phyloP scores from a whole-genome alignment of 2,888 invertebrate species.

The Neoitamus cyanurus region DNA sequence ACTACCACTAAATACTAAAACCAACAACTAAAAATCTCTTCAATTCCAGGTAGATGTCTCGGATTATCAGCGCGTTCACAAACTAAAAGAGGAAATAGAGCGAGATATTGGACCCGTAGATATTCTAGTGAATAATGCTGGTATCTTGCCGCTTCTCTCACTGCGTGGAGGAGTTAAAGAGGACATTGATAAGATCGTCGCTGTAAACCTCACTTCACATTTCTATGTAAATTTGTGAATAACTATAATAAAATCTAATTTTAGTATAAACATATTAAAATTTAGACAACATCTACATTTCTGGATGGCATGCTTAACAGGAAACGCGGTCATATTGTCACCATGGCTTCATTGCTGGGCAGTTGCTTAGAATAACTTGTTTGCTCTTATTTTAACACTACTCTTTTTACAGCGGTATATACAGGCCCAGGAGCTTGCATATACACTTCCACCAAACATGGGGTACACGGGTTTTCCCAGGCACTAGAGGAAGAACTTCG shows the following conservation, averaged over 20 bases:
- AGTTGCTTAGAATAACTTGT: too few species aligned
- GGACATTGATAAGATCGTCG: slow-evolving; percentile 65
- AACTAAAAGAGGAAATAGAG: slow-evolving; percentile 63
- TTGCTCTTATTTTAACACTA: too few species aligned
- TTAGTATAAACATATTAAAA: too few species aligned
- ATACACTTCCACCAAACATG: slow-evolving; percentile 67
- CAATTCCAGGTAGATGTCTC: slow-evolving; percentile 63
- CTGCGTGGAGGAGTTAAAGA: slow-evolving; percentile 63
- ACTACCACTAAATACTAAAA: too few species aligned
- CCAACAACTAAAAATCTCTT: too few species aligned
- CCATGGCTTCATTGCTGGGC: slow-evolving; percentile 66
- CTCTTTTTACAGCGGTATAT: slow-evolving; percentile 53
- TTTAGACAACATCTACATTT: too few species aligned
- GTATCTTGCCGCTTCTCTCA: slow-evolving; percentile 64
- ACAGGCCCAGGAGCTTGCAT: slow-evolving; percentile 47
- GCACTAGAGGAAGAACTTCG: slow-evolving; percentile 64
- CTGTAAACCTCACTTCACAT: slow-evolving; percentile 66
- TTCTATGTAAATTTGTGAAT: too few species aligned
- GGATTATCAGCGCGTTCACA: slow-evolving; percentile 61
- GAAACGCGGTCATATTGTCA: slow-evolving; percentile 65
- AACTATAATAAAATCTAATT: background rate
- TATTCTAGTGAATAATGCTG: slow-evolving; percentile 67
- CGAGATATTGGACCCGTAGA: slow-evolving; percentile 66
- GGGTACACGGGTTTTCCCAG: slow-evolving; percentile 67
- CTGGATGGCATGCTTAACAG: too few species aligned